Conservation (phyloP, 1,140 invertebrate genomes). For the Chymomyza costata region DNA sequence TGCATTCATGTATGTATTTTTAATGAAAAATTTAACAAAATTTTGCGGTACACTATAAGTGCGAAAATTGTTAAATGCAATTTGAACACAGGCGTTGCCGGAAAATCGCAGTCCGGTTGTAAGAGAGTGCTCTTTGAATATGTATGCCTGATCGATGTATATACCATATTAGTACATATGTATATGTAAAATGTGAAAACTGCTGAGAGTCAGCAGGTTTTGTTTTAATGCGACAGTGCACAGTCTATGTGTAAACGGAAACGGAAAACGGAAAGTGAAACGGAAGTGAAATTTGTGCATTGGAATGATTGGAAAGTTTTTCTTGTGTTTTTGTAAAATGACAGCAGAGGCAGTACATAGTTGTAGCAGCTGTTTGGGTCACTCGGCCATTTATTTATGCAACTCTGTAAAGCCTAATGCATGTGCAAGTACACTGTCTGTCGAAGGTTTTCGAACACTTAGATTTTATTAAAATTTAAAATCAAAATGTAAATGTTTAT, state of each 20-base stretch:
- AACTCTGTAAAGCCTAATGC: slow-evolving; percentile 25
- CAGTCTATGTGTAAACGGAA: slow-evolving; percentile 5
- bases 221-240: slow-evolving; percentile 35
- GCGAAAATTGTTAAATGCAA: slow-evolving; percentile 53
- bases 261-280: slow-evolving; percentile 44
- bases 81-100: slow-evolving; percentile 2
- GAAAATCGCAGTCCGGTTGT: not conserved
- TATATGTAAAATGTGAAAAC: no score
- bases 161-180: no score
- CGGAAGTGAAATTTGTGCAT: slow-evolving; percentile 63
- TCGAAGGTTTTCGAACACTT: no score
- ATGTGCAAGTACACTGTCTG: slow-evolving; percentile 11
- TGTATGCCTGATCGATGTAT: no score
- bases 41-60: slow-evolving; percentile 65
- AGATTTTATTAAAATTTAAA: no score
- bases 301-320: slow-evolving; percentile 62
- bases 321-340: slow-evolving; percentile 9
- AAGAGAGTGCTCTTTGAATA: no score
- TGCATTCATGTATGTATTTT: slow-evolving; percentile 47
- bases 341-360: no score
- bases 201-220: not conserved
- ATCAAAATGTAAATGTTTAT: no score
- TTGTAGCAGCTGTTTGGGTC: slow-evolving; percentile 35
- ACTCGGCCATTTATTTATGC: slow-evolving; percentile 3
- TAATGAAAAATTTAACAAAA: slow-evolving; percentile 64